Evolutionary conservation across 1,140 invertebrate species (phyloP), one percentile per base, ranked within the genome.

Genomic region (Scaptomyza pallida): DNA sequence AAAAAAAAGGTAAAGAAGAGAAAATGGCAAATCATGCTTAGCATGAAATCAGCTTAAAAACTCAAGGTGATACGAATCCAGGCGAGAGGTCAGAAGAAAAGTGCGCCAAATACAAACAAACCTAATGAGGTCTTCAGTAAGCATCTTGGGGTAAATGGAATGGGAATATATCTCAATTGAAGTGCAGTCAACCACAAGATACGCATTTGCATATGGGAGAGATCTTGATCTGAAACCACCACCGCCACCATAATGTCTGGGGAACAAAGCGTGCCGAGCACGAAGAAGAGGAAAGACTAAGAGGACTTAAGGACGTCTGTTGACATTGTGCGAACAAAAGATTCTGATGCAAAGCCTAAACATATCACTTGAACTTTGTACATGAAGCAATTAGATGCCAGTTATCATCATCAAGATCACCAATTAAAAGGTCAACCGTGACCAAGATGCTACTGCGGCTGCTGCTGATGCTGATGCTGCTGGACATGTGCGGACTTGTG

Each of bases 381-480:
- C 12, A 12, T 56, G 59, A 23, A 47, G 75, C 76, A 75, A 86
- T 82, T 75, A 65, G 60, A 55, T 57, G 62, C 68, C 52, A 43
- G 52, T 75, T 72, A 56, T 80, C 37, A 73, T 73, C 41, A 75
- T 64, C 45, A 37, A 43, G 15, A 59, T 64, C 51, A 56, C 47
- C 60, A 86, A 86, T 88, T 82, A 82, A 82, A 70, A 88, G 82
- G 78, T 86, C 82, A 88, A 88, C 78, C 75, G 67, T 82, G 63
- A 70, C 70, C 26, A 30, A 8, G 26, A 5, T 2, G 21, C 21
- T 23, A 5, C 21, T 23, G 3, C 21, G 3, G 35, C 17, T 35
- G 10, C 10, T 35, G 47, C n/a, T n/a, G n/a, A n/a, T n/a, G n/a
- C n/a, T n/a, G n/a, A n/a, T 23, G 35, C 17, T 35, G 10, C 10